Percentiles rank a stretch among this genome's conserved stretches.
Evolutionary conservation across 2,113 vertebrate genomes (phyloP).

Genomic region (Solenodon paradoxus): DNA sequence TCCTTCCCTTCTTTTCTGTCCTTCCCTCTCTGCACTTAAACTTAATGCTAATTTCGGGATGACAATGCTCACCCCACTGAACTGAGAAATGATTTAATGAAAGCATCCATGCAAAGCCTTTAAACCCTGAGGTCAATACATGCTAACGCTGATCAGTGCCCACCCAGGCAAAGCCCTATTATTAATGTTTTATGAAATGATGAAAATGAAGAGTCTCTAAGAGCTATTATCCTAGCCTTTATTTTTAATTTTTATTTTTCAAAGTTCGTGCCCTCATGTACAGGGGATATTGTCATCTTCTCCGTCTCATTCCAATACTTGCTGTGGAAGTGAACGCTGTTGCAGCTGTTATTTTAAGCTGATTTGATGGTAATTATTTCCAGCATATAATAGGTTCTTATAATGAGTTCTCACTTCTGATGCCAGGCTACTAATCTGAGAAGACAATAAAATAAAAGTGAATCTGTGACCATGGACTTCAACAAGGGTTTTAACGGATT

Average conservation of each 20-base stretch:
- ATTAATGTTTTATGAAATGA: not conserved
- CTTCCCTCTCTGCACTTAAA: not conserved
- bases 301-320: no score
- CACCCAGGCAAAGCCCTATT: not conserved
- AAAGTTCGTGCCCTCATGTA: no score
- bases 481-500: not conserved
- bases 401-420: not conserved
- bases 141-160: not conserved
- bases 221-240: no score
- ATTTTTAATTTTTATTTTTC: no score
- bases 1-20: not conserved
- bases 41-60: not conserved
- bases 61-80: not conserved
- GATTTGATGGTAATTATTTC: constrained; percentile 21
- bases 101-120: not conserved
- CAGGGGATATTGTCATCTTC: no score
- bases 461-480: not conserved
- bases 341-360: not conserved
- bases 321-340: no score
- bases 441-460: not conserved
- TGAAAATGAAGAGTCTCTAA: not conserved
- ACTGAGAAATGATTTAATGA: not conserved
- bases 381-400: not conserved
- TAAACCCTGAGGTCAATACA: not conserved
- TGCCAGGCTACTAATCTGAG: not conserved